Evolutionary conservation across 30 jellyfish, hydroid and myxozoan genomes (phyloP), one percentile per base, ranked within the genome.

Genomic region (Rhopilema esculentum): DNA sequence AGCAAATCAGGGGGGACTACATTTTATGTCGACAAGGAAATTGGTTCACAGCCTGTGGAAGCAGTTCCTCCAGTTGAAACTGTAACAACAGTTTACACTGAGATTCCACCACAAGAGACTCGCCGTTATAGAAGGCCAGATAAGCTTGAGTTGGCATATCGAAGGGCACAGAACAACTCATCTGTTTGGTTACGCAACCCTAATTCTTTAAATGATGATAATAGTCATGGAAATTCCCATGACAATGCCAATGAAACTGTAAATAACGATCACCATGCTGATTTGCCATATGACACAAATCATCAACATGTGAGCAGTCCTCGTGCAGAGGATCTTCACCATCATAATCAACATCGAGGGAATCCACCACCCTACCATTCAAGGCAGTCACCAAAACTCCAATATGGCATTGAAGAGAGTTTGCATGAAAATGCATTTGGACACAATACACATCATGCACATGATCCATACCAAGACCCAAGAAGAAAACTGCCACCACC

Each of bases 401-500:
- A n/a, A 24, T 69, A 49, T 28, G 67, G 16, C 68, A 61, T 26
- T 57, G 69, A 61, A 16, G 23, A 26, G 65, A 23, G 52, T 20
- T 20, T 21, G 25, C 27, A 66, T 20, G 72, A 80, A 4, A 69
- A 30, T 69, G 27, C 80, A 17, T 16, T 70, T 23, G 79, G 85
- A 20, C 27, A 24, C 57, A 83, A 48, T 20, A 21, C 7, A 26
- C 92, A 83, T 27, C 28, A 0, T 50, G 85, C 25, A 1, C 74
- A 27, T 18, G 92, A 83, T 16, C 69, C 79, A 24, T 68, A 32
- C 22, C 30, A 63, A 0, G 92, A 83, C 33, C 92, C 82, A 17
- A 53, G 92, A 69, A 49, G 52, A 66, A 69, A 73, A 66, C 92
- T 40, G 69, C 92, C 92, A 17, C 92, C 92, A 2, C 92, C 92